Evolutionary conservation across 2,113 vertebrate genomes (phyloP), one percentile per base, ranked within the genome.

Genomic region (Mesembrinibis cayennensis): DNA sequence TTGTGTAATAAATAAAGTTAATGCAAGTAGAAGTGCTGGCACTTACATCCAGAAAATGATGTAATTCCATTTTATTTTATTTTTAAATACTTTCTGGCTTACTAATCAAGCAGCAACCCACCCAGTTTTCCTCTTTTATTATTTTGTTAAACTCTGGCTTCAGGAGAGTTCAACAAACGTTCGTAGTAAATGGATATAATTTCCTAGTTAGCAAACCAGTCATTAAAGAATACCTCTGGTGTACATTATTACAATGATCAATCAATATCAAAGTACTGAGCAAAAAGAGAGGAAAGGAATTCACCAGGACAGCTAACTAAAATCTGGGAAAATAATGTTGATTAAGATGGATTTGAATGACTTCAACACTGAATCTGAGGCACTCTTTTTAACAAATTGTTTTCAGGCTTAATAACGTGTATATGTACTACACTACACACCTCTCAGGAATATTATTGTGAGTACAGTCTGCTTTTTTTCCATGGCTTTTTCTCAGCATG

Each of bases 1-100:
- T 99, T 99, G 99, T 99, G 99, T 99, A 99, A 98, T 99, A 98
- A 99, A 99, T 99, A 98, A 98, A 98, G 98, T 98, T 97, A 97
- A 98, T 96, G 97, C 97, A 96, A 98, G 97, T 98, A 97, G 97
- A 98, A 98, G 98, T 98, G 98, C 98, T 97, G 98, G 98, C 98
- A 98, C 98, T 98, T 95, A 98, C 93, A 98, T 98, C 97, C 97
- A 92, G 96, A 97, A 97, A 95, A 89, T 80, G 82, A 87, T 96
- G 96, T 97, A 90, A 94, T 97, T 97, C 96, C 95, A 88, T 98
- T 98, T 98, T 96, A 98, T 98, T 98, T 97, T 95, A 95, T 97
- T 97, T 97, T 96, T 91, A 96, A 97, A 97, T 96, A 89, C 79
- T 96, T 94, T 96, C 95, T 96, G 76, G 85, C 93, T 90, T 93